A percentile compares a stretch with the other conserved stretches of the same genome.
phyloP scores from a whole-genome alignment of 2,797 vertebrate genomes.

The Perdix hodgsoniae region DNA sequence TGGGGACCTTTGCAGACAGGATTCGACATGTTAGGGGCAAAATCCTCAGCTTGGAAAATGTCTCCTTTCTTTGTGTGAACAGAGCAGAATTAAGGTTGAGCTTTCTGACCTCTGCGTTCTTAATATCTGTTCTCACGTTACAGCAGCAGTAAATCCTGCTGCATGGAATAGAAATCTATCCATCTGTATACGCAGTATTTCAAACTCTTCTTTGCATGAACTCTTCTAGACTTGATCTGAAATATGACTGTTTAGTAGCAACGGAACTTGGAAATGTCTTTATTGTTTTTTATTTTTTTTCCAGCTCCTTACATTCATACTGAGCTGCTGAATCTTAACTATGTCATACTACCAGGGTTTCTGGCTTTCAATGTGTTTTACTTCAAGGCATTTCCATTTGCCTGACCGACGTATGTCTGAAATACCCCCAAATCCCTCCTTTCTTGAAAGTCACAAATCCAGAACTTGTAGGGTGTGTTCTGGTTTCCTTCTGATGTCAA shows the following conservation, averaged over 20 bases:
- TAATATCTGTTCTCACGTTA: slow-evolving; percentile 16
- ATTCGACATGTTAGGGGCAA: neutral
- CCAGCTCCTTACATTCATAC: neutral
- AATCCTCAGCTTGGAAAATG: neutral
- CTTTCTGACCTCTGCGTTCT: slow-evolving; percentile 31
- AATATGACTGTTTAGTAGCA: neutral
- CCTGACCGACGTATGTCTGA: neutral
- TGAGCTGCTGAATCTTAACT: neutral
- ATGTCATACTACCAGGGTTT: neutral
- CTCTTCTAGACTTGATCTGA: neutral
- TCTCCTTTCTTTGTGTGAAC: neutral
- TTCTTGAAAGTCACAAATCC: neutral
- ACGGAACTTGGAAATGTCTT: neutral
- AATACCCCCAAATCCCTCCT: neutral
- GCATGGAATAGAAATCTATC: neutral
- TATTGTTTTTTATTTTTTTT: accelerated
- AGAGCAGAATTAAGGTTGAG: neutral
- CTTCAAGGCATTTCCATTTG: neutral
- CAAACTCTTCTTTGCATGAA: neutral
- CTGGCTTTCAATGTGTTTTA: neutral
- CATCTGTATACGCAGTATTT: neutral
- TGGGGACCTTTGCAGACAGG: neutral
- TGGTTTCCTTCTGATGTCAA: neutral
- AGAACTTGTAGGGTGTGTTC: neutral
- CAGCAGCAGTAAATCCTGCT: slow-evolving; percentile 55